Evolutionary conservation across 2,113 vertebrate genomes (phyloP), one percentile per base, ranked within the genome.

Genomic region (Ploceus nigricollis): DNA sequence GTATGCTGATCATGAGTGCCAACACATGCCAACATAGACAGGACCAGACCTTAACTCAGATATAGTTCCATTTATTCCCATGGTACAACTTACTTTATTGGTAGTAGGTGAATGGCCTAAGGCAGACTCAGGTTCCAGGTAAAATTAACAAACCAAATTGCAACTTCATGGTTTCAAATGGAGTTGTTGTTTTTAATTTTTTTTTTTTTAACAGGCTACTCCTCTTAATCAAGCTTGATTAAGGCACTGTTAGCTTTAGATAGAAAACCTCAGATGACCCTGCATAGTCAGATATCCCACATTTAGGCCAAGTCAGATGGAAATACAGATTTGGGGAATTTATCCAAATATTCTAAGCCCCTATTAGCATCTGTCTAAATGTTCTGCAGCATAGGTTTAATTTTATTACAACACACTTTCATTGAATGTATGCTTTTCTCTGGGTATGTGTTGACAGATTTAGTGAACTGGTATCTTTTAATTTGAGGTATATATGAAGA

Each of bases 131-230:
- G 10, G 6, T 50, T 78, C 25, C 24, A 72, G n/a, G 23, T 42
- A 31, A 82, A 80, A 66, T 65, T 88, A 80, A 69, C 20, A 51
- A 70, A 69, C 5, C 25, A 85, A 76, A 71, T 48, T 48, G 19
- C 14, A 82, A 23, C 7, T 65, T 82, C 9, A 33, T 53, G 21
- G n/a, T 40, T 89, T 91, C 28, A 69, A 82, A 83, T 48, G 37
- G 18, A 18, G 6, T 10, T 6, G 16, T 61, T 53, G 0, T 24
- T 65, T 33, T 15, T 15, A 9, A 1, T 22, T 66, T 56, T 18
- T 10, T 10, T 15, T 42, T 60, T 64, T 44, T 51, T 44, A 20
- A 15, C 25, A 40, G 20, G 12, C 10, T 61, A 22, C 3, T 81
- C 6, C 4, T 71, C 14, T 69, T 66, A 76, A 40, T 58, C 18